These are phyloP conservation scores for Nipponacmea schrenckii DNA, from an alignment of 2,888 invertebrate genomes.

Conservation along the genomic window DNA sequence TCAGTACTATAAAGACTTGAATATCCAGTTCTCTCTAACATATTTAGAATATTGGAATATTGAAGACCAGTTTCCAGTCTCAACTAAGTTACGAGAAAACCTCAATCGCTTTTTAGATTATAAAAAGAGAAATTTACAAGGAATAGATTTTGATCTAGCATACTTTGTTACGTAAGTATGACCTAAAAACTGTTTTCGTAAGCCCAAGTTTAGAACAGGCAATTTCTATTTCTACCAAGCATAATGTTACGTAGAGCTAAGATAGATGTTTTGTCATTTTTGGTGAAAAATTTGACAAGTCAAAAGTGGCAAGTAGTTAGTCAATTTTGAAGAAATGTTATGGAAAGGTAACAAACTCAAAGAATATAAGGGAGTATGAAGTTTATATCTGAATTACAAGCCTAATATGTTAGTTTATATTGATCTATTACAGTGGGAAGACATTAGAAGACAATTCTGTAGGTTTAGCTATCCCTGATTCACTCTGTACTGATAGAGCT, in stretches of 20 bases:
- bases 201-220: not conserved
- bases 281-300: too few relatives aligned
- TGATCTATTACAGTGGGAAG: slow-evolving; percentile 38
- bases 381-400: too few relatives aligned
- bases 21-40: slow-evolving; percentile 92
- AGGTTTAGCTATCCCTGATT: slow-evolving; percentile 92
- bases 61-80: slow-evolving; percentile 82
- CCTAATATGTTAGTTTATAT: not conserved
- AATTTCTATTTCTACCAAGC: too few relatives aligned
- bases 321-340: too few relatives aligned
- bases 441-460: slow-evolving; percentile 76
- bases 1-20: slow-evolving; percentile 92
- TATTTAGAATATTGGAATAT: slow-evolving; percentile 98
- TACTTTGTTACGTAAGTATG: slow-evolving; percentile 86
- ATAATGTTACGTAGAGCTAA: not conserved
- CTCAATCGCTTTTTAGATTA: slow-evolving; percentile 93
- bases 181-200: not conserved
- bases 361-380: too few relatives aligned
- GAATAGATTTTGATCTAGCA: slow-evolving; percentile 89
- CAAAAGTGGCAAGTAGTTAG: too few relatives aligned
- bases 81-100: slow-evolving; percentile 87
- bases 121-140: slow-evolving; percentile 84
- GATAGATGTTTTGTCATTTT: not conserved
- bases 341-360: too few relatives aligned
- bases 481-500: slow-evolving; percentile 91